A percentile compares a stretch with the other conserved stretches of the same genome.
phyloP scores from a whole-genome alignment of 2,888 invertebrate species.

The Ischnus inquisitorius region DNA sequence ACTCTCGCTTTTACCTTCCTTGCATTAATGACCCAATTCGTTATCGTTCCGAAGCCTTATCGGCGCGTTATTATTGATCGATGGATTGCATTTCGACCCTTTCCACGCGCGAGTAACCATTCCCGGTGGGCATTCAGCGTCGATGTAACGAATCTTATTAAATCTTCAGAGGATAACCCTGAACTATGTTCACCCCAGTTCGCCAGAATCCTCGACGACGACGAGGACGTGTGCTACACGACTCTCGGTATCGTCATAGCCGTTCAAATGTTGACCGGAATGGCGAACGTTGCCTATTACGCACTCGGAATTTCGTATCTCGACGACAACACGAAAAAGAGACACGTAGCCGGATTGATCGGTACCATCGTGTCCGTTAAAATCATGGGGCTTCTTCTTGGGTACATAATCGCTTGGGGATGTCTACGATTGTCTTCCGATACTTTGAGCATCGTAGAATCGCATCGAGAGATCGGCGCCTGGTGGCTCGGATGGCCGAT shows the following conservation, averaged over 20 bases:
- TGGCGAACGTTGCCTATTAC: slow-evolving; percentile 86
- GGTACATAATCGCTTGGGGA: slow-evolving; percentile 81
- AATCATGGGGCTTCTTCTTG: slow-evolving; percentile 78
- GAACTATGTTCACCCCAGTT: slow-evolving; percentile 74
- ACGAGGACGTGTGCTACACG: slow-evolving; percentile 78
- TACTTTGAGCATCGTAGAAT: slow-evolving; percentile 75
- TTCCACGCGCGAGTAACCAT: not conserved
- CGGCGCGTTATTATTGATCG: slow-evolving; percentile 42
- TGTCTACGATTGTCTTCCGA: slow-evolving; percentile 81
- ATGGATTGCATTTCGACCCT: not conserved
- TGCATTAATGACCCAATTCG: slow-evolving; percentile 34
- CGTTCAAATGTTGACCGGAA: slow-evolving; percentile 86
- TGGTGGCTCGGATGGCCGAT: slow-evolving; percentile 87
- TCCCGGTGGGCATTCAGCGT: not conserved
- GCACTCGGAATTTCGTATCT: slow-evolving; percentile 88
- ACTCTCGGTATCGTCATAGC: slow-evolving; percentile 85
- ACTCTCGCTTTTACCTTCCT: slow-evolving; percentile 3
- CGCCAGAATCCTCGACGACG: slow-evolving; percentile 73
- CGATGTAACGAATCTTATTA: slow-evolving; percentile 8
- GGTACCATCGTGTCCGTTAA: slow-evolving; percentile 78
- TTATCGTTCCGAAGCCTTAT: slow-evolving; percentile 56
- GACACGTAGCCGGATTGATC: slow-evolving; percentile 85
- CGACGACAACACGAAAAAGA: slow-evolving; percentile 87
- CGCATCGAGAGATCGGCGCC: slow-evolving; percentile 81
- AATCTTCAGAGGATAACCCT: slow-evolving; percentile 76